Evolutionary conservation across 2,888 invertebrate genomes (phyloP).

Genomic region (Acronicta leporina): DNA sequence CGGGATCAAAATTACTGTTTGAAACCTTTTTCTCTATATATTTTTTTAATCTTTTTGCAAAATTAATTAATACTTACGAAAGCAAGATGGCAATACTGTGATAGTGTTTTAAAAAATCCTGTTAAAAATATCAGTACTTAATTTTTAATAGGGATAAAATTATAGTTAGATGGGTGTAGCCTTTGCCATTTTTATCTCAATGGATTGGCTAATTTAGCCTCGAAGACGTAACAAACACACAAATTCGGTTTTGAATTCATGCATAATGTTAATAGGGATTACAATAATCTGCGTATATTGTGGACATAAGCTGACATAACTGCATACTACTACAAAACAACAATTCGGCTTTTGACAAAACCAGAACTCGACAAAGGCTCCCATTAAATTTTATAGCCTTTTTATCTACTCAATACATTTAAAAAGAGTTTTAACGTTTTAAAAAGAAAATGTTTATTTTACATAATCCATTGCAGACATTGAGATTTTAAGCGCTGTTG

Average conservation of each 20-base stretch:
- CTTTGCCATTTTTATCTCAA: too few species aligned
- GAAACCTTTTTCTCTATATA: too few species aligned
- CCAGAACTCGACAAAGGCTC: slow-evolving; percentile 28
- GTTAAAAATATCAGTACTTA: too few species aligned
- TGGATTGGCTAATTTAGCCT: too few species aligned
- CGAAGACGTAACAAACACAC: background rate
- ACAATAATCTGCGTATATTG: slow-evolving; percentile 21
- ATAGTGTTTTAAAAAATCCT: too few species aligned
- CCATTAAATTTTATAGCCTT: slow-evolving; percentile 47
- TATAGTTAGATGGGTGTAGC: too few species aligned
- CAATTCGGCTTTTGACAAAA: slow-evolving; percentile 23
- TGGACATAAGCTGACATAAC: slow-evolving; percentile 10
- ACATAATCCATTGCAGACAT: slow-evolving; percentile 42
- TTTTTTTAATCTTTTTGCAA: too few species aligned
- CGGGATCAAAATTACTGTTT: too few species aligned
- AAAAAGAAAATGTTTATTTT: slow-evolving; percentile 46
- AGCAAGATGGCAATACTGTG: too few species aligned
- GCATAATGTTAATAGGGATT: background rate
- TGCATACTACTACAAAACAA: slow-evolving; percentile 21
- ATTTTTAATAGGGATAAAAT: too few species aligned
- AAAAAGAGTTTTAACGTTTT: slow-evolving; percentile 14
- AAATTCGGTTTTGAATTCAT: background rate
- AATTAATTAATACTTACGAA: too few species aligned
- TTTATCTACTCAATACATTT: slow-evolving; percentile 45
- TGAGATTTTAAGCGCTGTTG: background rate